These are phyloP conservation scores for Willowsia nigromaculata DNA, from an alignment of 2,888 invertebrate species.

Conservation along the genomic window DNA sequence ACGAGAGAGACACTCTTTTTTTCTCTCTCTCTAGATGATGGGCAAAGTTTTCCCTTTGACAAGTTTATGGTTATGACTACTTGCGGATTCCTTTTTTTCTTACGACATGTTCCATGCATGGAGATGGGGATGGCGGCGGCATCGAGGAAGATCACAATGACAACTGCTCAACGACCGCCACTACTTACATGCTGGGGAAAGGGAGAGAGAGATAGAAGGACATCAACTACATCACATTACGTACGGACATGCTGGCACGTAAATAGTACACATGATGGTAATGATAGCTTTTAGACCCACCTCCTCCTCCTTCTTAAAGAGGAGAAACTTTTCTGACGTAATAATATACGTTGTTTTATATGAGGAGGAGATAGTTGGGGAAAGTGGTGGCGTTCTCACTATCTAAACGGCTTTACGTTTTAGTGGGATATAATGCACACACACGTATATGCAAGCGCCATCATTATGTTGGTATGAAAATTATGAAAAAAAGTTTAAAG, in stretches of 20 bases:
- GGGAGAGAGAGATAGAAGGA: neutral
- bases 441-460: neutral
- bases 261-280: slow-evolving; percentile 11
- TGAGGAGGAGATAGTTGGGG: neutral
- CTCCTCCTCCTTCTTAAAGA: neutral
- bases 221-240: neutral
- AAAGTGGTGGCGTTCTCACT: neutral
- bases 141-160: neutral
- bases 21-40: neutral
- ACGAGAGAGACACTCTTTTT: neutral
- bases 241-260: slow-evolving; percentile 38
- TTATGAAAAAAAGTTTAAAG: neutral
- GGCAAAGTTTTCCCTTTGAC: slow-evolving; percentile 43
- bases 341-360: neutral
- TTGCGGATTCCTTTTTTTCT: slow-evolving; percentile 41
- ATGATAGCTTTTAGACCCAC: neutral
- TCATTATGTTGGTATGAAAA: neutral
- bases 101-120: neutral
- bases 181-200: neutral
- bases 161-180: neutral
- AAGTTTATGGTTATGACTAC: slow-evolving; percentile 53
- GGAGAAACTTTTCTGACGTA: neutral
- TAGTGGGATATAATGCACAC: neutral
- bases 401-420: neutral
- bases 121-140: neutral